Conservation (phyloP, 2,113 vertebrate genomes). For the Hystrix cristata region DNA sequence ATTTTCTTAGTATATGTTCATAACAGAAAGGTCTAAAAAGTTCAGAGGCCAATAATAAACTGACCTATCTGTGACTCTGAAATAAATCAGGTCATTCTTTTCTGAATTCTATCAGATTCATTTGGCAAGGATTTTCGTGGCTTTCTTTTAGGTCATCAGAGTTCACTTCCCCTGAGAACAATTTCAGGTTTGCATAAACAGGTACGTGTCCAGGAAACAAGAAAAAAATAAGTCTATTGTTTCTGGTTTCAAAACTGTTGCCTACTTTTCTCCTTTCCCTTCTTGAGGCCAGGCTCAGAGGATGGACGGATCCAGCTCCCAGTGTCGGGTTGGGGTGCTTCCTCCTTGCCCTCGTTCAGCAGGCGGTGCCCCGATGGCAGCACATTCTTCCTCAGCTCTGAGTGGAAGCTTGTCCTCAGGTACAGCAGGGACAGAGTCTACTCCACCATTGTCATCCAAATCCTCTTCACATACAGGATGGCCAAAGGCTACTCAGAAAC, state of each 20-base stretch:
- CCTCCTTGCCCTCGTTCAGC: background rate
- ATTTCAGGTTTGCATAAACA: slow-evolving; percentile 45
- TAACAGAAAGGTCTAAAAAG: background rate
- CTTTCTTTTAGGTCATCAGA: slow-evolving; percentile 24
- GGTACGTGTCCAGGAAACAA: background rate
- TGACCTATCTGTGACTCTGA: background rate
- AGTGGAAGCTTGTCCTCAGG: background rate
- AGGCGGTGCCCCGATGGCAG: background rate
- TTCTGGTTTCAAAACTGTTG: slow-evolving; percentile 20
- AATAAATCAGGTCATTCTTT: background rate
- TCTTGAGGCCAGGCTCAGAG: background rate
- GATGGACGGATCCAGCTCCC: background rate
- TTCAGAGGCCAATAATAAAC: background rate
- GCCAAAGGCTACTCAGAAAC: background rate
- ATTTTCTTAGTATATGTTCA: background rate
- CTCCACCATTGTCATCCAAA: background rate
- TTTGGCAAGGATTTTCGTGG: background rate
- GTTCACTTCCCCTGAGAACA: background rate
- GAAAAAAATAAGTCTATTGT: background rate
- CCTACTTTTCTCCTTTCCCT: background rate
- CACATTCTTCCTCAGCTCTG: background rate
- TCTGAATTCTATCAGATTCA: background rate
- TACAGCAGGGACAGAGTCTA: background rate
- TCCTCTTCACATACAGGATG: background rate
- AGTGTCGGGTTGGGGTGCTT: background rate